Percentiles rank a stretch among this genome's conserved stretches.
These are phyloP conservation scores for Drosophila macrospina DNA, from an alignment of 2,888 invertebrate genomes.

Conservation along the genomic window DNA sequence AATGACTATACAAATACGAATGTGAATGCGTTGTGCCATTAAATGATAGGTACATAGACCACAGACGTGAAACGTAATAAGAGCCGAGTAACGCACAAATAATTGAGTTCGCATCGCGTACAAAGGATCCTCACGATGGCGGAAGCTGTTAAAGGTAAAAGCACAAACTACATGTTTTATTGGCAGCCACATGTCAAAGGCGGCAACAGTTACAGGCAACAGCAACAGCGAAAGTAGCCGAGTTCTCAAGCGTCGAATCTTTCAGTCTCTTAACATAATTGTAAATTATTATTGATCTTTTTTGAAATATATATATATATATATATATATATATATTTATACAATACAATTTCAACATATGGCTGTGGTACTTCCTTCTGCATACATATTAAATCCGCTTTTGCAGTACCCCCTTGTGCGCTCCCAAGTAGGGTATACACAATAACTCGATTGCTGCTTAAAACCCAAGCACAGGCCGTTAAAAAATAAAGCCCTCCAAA, in stretches of 20 bases:
- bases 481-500: conserved; percentile 45
- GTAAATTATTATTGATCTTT: background rate
- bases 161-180: conserved; percentile 58
- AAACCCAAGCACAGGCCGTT: conserved; percentile 40
- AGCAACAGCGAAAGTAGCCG: conserved; percentile 6
- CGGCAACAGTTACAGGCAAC: conserved; percentile 20
- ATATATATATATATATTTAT: background rate
- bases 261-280: conserved; percentile 8
- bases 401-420: conserved; percentile 10
- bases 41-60: background rate
- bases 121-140: conserved; percentile 56
- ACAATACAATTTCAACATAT: background rate
- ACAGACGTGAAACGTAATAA: conserved; percentile 46
- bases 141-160: conserved; percentile 6
- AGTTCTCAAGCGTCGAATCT: background rate
- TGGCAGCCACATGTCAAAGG: conserved; percentile 40
- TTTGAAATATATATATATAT: background rate
- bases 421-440: conserved; percentile 19
- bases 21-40: background rate
- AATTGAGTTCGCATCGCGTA: conserved; percentile 59
- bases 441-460: conserved; percentile 49
- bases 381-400: conserved; percentile 22
- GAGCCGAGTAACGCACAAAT: conserved; percentile 63
- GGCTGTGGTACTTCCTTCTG: background rate
- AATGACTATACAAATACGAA: conserved; percentile 8